These are phyloP conservation scores for Andrena haemorrhoa DNA, from an alignment of 2,888 invertebrate genomes.

Conservation along the genomic window DNA sequence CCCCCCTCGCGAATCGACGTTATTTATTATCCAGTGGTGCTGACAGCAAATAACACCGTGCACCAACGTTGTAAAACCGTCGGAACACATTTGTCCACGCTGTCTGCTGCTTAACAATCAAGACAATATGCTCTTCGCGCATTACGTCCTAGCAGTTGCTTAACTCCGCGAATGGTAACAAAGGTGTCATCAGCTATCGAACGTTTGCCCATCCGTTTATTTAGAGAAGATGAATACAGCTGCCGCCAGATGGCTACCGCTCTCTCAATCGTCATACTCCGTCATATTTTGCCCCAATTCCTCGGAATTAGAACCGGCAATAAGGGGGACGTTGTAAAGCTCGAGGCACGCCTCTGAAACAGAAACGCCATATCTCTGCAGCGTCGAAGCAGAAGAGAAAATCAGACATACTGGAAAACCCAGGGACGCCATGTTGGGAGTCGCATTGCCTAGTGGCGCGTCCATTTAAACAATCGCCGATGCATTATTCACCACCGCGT, in stretches of 20 bases:
- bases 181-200: no score
- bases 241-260: no score
- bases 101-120: constrained; percentile 28
- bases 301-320: no score
- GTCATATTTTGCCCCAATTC: no score
- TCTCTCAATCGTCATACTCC: no score
- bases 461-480: constrained; percentile 36
- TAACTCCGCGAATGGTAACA: not conserved
- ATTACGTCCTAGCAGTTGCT: not conserved
- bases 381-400: not conserved
- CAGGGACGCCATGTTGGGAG: constrained; percentile 9
- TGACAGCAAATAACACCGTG: constrained; percentile 59
- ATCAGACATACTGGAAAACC: not conserved
- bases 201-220: no score
- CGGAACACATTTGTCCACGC: constrained; percentile 38
- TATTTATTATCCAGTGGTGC: constrained; percentile 61
- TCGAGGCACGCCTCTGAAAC: not conserved
- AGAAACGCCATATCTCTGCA: not conserved
- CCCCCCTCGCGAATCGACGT: constrained; percentile 31
- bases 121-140: not conserved
- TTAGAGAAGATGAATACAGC: no score
- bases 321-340: no score
- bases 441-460: constrained; percentile 1
- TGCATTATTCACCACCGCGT: constrained; percentile 33
- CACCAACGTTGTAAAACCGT: constrained; percentile 42